Conservation (phyloP, 2,888 invertebrate genomes). For the Glomeris marginata region DNA sequence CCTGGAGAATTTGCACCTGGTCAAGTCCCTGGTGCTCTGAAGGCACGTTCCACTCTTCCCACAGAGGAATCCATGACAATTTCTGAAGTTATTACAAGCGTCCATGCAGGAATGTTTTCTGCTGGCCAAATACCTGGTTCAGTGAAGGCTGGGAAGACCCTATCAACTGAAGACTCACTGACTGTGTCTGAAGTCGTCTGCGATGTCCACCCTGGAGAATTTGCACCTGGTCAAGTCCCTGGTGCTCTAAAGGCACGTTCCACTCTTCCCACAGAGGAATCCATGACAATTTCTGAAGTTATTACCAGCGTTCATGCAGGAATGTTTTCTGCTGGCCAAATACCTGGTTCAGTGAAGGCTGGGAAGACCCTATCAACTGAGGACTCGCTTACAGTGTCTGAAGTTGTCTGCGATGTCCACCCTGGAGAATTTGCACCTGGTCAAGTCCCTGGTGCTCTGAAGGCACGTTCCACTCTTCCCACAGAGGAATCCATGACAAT, state of each 20-base stretch:
- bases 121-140: constrained; percentile 10
- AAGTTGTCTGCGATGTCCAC: constrained; percentile 8
- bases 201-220: background rate
- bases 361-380: background rate
- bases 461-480: background rate
- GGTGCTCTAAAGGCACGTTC: constrained; percentile 4
- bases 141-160: constrained; percentile 9
- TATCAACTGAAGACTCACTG: constrained; percentile 15
- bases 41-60: background rate
- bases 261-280: background rate
- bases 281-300: constrained; percentile 3
- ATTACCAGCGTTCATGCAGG: background rate
- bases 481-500: constrained; percentile 8
- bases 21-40: constrained; percentile 4
- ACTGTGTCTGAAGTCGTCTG: constrained; percentile 16
- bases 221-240: constrained; percentile 2
- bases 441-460: constrained; percentile 4
- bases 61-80: constrained; percentile 8
- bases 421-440: constrained; percentile 38
- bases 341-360: constrained; percentile 11
- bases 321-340: constrained; percentile 10
- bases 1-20: constrained; percentile 38
- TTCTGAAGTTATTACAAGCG: constrained; percentile 3
- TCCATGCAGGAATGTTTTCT: constrained; percentile 1
- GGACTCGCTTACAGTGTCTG: background rate